Conservation (phyloP, 2,888 invertebrate genomes). For the Troilus luridus region DNA sequence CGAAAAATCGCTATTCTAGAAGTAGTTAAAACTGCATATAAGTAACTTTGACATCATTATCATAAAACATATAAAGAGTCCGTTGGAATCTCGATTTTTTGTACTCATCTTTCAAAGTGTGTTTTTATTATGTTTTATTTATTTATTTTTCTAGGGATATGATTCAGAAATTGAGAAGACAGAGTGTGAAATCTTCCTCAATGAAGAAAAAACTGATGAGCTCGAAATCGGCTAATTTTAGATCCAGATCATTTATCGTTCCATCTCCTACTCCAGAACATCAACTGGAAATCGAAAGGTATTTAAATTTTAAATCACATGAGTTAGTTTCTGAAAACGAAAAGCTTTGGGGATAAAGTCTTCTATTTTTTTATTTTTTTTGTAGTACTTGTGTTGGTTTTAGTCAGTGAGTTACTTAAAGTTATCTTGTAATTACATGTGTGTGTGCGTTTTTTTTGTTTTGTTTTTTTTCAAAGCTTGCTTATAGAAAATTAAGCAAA, state of each 20-base stretch:
- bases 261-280: conserved; percentile 78
- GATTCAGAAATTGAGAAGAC: conserved; percentile 89
- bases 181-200: conserved; percentile 84
- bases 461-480: conserved; percentile 3
- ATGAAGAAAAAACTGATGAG: conserved; percentile 72
- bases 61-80: no score
- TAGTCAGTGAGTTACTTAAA: not conserved
- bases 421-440: conserved; percentile 18
- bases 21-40: no score
- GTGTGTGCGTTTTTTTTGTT: not conserved
- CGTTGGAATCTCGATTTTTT: no score
- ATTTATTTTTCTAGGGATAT: conserved; percentile 79
- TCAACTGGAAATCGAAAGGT: conserved; percentile 72
- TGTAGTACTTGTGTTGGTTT: not conserved
- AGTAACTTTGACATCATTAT: no score
- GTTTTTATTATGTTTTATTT: no score
- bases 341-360: not conserved
- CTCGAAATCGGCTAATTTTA: conserved; percentile 75
- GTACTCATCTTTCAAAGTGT: no score
- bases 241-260: conserved; percentile 84
- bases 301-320: conserved; percentile 29
- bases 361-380: not conserved
- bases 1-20: no score
- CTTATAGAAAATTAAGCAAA: conserved; percentile 33
- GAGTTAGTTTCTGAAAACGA: not conserved